Conservation (phyloP, 2,888 invertebrate genomes). For the Teleogryllus oceanicus region DNA sequence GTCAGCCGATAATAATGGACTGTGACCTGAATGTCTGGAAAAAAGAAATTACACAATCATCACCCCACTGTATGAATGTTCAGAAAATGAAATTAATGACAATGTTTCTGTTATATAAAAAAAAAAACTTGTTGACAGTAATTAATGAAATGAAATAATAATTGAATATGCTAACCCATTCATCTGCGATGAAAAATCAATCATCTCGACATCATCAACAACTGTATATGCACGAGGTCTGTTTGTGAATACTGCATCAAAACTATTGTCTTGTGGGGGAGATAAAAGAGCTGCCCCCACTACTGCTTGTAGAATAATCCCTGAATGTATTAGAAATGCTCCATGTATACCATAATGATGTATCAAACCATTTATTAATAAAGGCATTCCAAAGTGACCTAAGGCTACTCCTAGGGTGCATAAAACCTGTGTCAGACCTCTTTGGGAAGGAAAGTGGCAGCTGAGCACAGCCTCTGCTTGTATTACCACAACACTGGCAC, state of each 20-base stretch:
- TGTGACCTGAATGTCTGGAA: background rate
- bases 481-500: slow-evolving; percentile 5
- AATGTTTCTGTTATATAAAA: too few relatives aligned
- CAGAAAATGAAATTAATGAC: too few relatives aligned
- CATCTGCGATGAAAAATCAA: background rate
- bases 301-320: background rate
- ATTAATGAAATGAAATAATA: background rate
- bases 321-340: background rate
- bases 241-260: background rate
- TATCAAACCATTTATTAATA: background rate
- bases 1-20: background rate
- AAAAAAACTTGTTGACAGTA: background rate
- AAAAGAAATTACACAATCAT: background rate
- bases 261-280: background rate
- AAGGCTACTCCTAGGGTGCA: background rate
- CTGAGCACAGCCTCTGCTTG: background rate
- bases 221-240: background rate
- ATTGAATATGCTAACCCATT: background rate
- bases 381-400: background rate
- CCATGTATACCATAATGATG: background rate
- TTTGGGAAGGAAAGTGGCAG: background rate
- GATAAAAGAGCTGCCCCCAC: background rate
- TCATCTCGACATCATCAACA: background rate
- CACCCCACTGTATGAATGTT: too few relatives aligned
- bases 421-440: background rate